These are phyloP conservation scores for Actinia tenebrosa DNA, from an alignment of 64 coral and sea anemone genomes.

Conservation along the genomic window DNA sequence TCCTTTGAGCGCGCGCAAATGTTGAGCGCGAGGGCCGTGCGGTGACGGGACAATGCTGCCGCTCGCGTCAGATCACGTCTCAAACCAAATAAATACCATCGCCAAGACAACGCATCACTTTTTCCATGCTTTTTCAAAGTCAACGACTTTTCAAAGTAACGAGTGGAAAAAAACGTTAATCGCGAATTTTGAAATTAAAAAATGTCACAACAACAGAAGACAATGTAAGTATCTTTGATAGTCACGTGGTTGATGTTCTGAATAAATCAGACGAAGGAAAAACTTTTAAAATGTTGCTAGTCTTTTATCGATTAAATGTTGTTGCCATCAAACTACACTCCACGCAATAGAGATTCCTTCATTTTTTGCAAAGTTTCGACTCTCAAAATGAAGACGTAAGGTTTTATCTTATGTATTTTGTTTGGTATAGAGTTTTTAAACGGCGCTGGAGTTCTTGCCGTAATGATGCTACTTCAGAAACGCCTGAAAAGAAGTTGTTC, in stretches of 20 bases:
- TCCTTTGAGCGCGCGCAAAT: not conserved
- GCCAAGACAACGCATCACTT: slow-evolving; percentile 10
- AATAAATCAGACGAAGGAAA: not conserved
- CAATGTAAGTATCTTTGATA: not conserved
- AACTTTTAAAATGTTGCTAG: not conserved
- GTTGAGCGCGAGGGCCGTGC: not conserved
- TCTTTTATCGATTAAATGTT: not conserved
- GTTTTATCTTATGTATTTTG: not conserved
- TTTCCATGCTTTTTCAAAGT: not conserved
- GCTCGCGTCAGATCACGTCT: not conserved
- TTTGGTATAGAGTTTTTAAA: not conserved
- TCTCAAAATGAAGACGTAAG: not conserved
- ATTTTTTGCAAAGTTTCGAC: not conserved
- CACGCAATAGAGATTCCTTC: not conserved
- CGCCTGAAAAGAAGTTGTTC: not conserved
- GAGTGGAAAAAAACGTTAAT: slow-evolving; percentile 3
- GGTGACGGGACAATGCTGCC: not conserved
- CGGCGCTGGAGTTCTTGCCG: not conserved
- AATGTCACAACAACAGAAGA: not conserved
- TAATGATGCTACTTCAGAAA: not conserved
- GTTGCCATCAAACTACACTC: too few species aligned
- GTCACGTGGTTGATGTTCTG: slow-evolving; percentile 1
- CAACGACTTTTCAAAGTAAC: not conserved
- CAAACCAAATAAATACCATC: not conserved
- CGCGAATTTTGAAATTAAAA: slow-evolving; percentile 7